A percentile compares a stretch with the other conserved stretches of the same genome.
Evolutionary conservation across 2,113 vertebrate genomes (phyloP).

Genomic region (Anarrhichthys ocellatus): DNA sequence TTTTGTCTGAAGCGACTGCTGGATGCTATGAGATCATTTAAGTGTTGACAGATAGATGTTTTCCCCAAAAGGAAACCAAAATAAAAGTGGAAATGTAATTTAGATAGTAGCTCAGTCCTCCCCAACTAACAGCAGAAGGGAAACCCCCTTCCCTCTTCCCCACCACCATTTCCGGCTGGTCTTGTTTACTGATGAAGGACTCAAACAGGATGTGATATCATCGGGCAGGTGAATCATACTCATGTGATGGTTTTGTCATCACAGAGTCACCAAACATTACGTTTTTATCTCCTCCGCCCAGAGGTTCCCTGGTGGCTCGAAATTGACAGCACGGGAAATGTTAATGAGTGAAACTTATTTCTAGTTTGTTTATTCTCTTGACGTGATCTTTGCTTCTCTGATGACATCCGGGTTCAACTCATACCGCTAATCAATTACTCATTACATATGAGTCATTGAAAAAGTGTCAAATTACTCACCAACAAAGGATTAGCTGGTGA

Average conservation of each 20-base stretch:
- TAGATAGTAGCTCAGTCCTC: background rate
- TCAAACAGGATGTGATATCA: slow-evolving; percentile 78
- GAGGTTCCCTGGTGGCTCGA: slow-evolving; percentile 17
- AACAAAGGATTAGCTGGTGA: background rate
- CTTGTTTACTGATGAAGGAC: slow-evolving; percentile 73
- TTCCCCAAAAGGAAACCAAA: slow-evolving; percentile 31
- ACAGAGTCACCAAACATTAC: slow-evolving; percentile 33
- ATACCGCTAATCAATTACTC: background rate
- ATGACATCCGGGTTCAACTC: background rate
- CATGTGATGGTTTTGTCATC: slow-evolving; percentile 47
- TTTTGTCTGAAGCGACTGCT: slow-evolving; percentile 11
- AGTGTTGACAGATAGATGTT: slow-evolving; percentile 21
- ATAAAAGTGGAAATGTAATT: slow-evolving; percentile 16
- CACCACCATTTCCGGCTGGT: slow-evolving; percentile 62
- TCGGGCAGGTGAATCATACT: slow-evolving; percentile 66
- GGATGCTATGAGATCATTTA: background rate
- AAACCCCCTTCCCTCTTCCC: background rate
- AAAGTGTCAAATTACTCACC: background rate
- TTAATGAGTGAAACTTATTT: slow-evolving; percentile 11
- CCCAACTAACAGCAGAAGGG: slow-evolving; percentile 52
- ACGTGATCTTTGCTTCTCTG: background rate
- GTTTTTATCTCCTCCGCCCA: slow-evolving; percentile 32
- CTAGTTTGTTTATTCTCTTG: background rate
- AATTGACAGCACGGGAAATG: slow-evolving; percentile 28
- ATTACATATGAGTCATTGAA: background rate